Evolutionary conservation across 1,140 invertebrate species (phyloP), one percentile per base, ranked within the genome.

Genomic region (Sminthurinus signatus): DNA sequence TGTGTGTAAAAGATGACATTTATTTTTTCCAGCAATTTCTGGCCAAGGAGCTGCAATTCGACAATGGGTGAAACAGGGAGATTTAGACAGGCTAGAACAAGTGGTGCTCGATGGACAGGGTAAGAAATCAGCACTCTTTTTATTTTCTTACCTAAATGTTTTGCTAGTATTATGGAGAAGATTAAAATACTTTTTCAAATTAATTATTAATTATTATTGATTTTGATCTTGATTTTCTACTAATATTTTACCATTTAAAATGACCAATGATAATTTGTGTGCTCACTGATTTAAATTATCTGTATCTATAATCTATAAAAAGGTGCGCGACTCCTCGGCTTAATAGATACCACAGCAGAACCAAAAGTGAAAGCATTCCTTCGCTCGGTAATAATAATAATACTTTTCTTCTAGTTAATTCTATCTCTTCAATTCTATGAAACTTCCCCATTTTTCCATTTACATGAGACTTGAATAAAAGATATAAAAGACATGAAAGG

Each of bases 101-200:
- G 78, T 87, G 0, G 84, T 91, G 1, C 75, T 90, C 12, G 86
- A 88, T 65, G 89, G 89, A 1, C 86, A 88, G 76, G 88, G 54
- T 56, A 42, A 81, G 85, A 67, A 75, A 89, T 27, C 73, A n/a
- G n/a, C n/a, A 52, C 10, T 52, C 25, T 23, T 10, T 23, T 23
- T 12, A 12, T 42, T 12, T 42, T 42, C n/a, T n/a, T 42, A 12
- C 39, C n/a, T n/a, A 42, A 42, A 42, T 42, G 39, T 42, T 10
- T 10, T 48, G 19, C 10, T 5, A 48, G n/a, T n/a, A n/a, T n/a
- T n/a, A n/a, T n/a, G n/a, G n/a, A n/a, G n/a, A n/a, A n/a, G n/a
- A n/a, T n/a, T n/a, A n/a, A n/a, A n/a, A n/a, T n/a, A n/a, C n/a
- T n/a, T n/a, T n/a, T n/a, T n/a, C n/a, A n/a, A n/a, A n/a, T n/a